phyloP scores from a whole-genome alignment of 2,797 vertebrate species.

The Mus spretus region DNA sequence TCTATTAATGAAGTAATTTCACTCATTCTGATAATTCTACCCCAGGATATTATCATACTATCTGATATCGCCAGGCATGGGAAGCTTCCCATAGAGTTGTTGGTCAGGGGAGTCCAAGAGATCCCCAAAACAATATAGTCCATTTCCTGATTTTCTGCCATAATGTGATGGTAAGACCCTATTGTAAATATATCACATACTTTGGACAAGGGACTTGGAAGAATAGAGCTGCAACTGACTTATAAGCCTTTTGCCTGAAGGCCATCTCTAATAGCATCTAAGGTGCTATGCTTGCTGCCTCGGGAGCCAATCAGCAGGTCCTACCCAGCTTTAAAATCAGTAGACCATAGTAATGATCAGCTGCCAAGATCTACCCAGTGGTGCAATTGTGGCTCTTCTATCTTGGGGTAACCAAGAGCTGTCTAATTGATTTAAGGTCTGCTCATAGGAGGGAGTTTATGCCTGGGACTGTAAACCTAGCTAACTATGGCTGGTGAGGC shows the following conservation, averaged over 20 bases:
- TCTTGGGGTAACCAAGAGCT: background rate
- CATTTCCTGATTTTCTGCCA: background rate
- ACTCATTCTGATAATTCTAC: background rate
- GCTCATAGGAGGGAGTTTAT: background rate
- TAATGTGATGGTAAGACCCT: background rate
- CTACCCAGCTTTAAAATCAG: background rate
- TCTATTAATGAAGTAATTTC: background rate
- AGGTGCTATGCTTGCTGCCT: too few species aligned
- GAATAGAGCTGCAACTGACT: background rate
- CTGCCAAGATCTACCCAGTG: background rate
- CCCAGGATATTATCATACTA: background rate
- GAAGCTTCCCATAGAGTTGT: background rate
- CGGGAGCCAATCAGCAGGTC: background rate
- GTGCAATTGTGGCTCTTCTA: background rate
- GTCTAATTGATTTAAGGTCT: background rate
- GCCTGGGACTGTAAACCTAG: too few species aligned
- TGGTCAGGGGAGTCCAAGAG: background rate
- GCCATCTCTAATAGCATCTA: background rate
- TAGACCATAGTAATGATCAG: background rate
- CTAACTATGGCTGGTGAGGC: background rate
- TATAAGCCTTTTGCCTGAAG: background rate
- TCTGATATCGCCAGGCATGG: background rate
- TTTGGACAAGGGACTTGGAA: background rate
- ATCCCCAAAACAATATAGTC: background rate
- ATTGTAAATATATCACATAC: background rate